Evolutionary conservation across 2,113 vertebrate species (phyloP).

Genomic region (Lepidothrix coronata): DNA sequence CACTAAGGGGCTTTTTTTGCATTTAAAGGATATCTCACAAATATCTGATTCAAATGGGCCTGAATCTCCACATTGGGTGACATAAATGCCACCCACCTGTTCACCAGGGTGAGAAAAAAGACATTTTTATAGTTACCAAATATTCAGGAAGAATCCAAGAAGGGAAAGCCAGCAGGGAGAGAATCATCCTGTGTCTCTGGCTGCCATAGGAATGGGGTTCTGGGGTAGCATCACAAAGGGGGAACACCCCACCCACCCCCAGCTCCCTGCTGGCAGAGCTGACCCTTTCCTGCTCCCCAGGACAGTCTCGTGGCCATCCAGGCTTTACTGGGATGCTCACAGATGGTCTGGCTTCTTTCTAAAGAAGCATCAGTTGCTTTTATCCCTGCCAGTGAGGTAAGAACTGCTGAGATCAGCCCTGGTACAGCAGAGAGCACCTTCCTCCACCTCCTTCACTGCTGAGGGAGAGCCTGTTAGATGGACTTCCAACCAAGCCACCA

Average conservation of each 20-base stretch:
- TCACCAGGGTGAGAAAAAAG: neutral
- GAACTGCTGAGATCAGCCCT: neutral
- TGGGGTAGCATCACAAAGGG: neutral
- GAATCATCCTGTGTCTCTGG: accelerated
- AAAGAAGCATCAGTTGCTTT: neutral
- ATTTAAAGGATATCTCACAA: neutral
- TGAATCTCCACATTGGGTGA: neutral
- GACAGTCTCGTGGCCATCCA: neutral
- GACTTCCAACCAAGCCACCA: neutral
- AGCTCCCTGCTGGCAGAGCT: neutral
- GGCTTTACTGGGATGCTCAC: neutral
- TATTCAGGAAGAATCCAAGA: neutral
- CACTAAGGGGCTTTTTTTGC: neutral
- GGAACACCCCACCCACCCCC: neutral
- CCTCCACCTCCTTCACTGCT: neutral
- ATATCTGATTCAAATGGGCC: neutral
- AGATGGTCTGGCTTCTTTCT: neutral
- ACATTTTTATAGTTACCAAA: neutral
- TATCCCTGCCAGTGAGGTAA: neutral
- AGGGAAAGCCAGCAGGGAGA: neutral
- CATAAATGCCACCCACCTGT: neutral
- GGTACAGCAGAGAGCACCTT: neutral
- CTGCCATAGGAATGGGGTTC: neutral
- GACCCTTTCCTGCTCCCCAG: neutral
- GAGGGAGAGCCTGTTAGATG: neutral